phyloP scores from a whole-genome alignment of 2,888 invertebrate species.

The Sturmia bella region DNA sequence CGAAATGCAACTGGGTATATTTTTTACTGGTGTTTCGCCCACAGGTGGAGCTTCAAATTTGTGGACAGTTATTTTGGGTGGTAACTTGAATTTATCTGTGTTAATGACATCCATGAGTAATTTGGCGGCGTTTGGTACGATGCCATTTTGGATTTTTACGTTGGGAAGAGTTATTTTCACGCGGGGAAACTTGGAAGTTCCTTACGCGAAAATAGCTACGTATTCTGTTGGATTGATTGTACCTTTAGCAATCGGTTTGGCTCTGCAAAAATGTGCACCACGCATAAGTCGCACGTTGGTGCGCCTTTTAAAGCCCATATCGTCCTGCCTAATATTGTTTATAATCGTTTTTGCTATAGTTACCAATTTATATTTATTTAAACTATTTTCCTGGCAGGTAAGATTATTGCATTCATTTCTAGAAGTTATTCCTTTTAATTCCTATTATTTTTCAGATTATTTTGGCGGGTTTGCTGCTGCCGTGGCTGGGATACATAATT shows the following conservation, averaged over 20 bases:
- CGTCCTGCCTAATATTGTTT: conserved; percentile 89
- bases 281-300: conserved; percentile 87
- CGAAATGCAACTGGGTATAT: conserved; percentile 91
- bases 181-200: conserved; percentile 88
- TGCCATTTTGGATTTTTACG: conserved; percentile 95
- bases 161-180: conserved; percentile 90
- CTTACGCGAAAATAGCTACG: conserved; percentile 88
- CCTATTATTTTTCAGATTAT: conserved; percentile 85
- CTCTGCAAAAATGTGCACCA: conserved; percentile 87
- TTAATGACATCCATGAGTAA: conserved; percentile 97
- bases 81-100: conserved; percentile 95
- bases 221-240: conserved; percentile 90
- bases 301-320: conserved; percentile 92
- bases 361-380: conserved; percentile 94
- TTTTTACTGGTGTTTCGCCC: conserved; percentile 94
- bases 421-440: conserved; percentile 71
- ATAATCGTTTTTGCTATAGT: conserved; percentile 93
- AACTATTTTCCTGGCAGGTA: conserved; percentile 93
- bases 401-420: conserved; percentile 74
- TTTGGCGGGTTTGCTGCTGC: conserved; percentile 89
- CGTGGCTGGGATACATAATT: conserved; percentile 90
- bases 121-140: conserved; percentile 93
- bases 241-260: conserved; percentile 86
- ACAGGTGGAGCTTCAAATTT: conserved; percentile 98
- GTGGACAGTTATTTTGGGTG: conserved; percentile 95